Evolutionary conservation across 2,888 invertebrate genomes (phyloP), one percentile per base, ranked within the genome.

Genomic region (Vanessa cardui): DNA sequence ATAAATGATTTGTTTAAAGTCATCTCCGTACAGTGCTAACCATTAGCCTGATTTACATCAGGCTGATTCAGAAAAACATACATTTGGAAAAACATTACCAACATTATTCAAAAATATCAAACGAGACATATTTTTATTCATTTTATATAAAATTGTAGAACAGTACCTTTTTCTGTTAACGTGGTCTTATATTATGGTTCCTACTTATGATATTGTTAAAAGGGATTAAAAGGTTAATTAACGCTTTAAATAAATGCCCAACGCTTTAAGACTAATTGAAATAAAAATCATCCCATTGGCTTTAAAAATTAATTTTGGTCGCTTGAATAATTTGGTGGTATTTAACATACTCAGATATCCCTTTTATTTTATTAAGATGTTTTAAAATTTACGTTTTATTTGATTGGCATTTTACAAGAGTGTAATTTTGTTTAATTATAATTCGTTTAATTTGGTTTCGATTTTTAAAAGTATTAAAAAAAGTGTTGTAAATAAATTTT

Each of bases 271-370:
- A 82, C 84, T 87, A 84, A 84, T 83, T 77, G 67, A 80, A 81
- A 69, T 74, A 75, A 74, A 75, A 77, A 73, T 78, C 78, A 81
- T 50, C 74, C 74, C 73, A 75, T 85, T 83, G 80, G 80, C 83
- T 83, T 84, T 77, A 74, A 70, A 26, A 74, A 80, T 81, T 82
- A 82, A 79, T 80, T n/a, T 78, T 77, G 82, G 81, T 80, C 76
- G 81, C 83, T 82, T 73, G 81, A 84, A 83, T 80, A 83, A 84
- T 82, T 84, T 84, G 87, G 86, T 87, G 83, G 83, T 81, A 79
- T 77, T 73, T 72, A 72, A 73, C 71, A 68, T 61, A 59, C 60
- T 72, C 33, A 64, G 49, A 65, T 33, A 47, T 65, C 72, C 69
- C 47, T 68, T 67, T 62, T 65, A 56, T 49, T 70, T 62, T 59